Percentiles rank a stretch among this genome's conserved stretches.
Evolutionary conservation across 2,888 invertebrate genomes (phyloP).

Genomic region (Mellilla xanthometata): DNA sequence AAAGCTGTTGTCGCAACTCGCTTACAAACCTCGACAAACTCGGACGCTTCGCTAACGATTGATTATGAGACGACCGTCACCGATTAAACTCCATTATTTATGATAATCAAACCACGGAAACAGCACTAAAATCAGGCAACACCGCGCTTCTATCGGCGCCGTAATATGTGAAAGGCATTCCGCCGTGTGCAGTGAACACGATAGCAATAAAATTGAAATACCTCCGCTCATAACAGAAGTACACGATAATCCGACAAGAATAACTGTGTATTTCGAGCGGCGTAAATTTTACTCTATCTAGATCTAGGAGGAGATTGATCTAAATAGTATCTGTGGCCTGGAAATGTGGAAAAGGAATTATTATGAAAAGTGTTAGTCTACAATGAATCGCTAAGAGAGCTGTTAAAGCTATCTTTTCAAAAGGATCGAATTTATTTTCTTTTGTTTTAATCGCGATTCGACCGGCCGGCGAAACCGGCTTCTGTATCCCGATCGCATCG

Average conservation of each 20-base stretch:
- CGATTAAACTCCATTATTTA: slow-evolving; percentile 49
- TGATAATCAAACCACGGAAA: slow-evolving; percentile 44
- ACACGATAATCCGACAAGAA: slow-evolving; percentile 49
- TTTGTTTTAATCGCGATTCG: slow-evolving; percentile 67
- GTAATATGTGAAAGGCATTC: slow-evolving; percentile 38
- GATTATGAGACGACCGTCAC: slow-evolving; percentile 48
- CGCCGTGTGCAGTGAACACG: slow-evolving; percentile 22
- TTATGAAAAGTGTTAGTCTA: slow-evolving; percentile 40
- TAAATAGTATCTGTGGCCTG: slow-evolving; percentile 67
- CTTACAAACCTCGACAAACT: slow-evolving; percentile 57
- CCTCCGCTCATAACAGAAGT: slow-evolving; percentile 31
- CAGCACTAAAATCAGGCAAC: slow-evolving; percentile 42
- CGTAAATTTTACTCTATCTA: slow-evolving; percentile 40
- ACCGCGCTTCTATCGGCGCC: slow-evolving; percentile 29
- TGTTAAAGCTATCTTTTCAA: slow-evolving; percentile 48
- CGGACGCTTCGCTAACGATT: slow-evolving; percentile 53
- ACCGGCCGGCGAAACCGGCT: slow-evolving; percentile 63
- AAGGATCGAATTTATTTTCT: slow-evolving; percentile 43
- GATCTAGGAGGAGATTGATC: slow-evolving; percentile 57
- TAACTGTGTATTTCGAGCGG: slow-evolving; percentile 48
- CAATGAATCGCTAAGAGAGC: slow-evolving; percentile 39
- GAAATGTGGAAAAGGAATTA: slow-evolving; percentile 55
- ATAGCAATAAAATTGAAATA: slow-evolving; percentile 36
- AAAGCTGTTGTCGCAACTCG: slow-evolving; percentile 76
- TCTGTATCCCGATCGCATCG: slow-evolving; percentile 54